Base-by-base conservation (phyloP, 1,140 invertebrate genomes). In the Papilio machaon region DNA sequence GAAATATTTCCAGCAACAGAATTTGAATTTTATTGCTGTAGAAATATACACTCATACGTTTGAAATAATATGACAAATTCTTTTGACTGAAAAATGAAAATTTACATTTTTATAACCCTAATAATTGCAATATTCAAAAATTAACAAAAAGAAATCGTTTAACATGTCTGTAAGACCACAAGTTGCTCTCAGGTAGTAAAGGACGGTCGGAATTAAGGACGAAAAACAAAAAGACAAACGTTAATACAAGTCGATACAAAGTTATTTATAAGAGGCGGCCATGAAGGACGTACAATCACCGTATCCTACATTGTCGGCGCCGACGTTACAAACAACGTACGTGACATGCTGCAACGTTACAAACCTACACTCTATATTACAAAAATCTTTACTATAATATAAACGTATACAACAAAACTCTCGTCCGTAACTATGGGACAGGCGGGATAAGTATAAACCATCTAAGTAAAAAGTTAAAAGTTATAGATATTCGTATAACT, bases 261-360 rank as follows among this genome's bases (percentile, higher is more conserved):
- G 85, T 87, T 92, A 91, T 93, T 92, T 91, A 92, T 92, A 91
- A 83, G 83, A 76, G 85, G 73, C 82, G 76, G 67, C 15, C 79
- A 82, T 82, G 91, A 94, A 94, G 92, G 92, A 92, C 92, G 88
- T 81, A 94, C 92, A 94, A 89, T 94, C 92, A 86, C 90, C 85
- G 84, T 82, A 85, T 84, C 81, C 79, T 73, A 81, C 74, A 79
- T 60, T n/a, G 64, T 19, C 75, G 70, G 54, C 73, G 80, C 60
- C 81, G 43, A 58, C 52, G 13, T 70, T 73, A 80, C 54, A 49
- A 11, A 60, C 80, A 47, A 13, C 70, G 76, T 30, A 58, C 67
- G 19, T 38, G 54, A 35, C 47, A 11, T 19, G 73, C 58, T 73
- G 64, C 70, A 17, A 60, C n/a, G 54, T 58, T 58, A 58, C 54